Evolutionary conservation across 2,113 vertebrate genomes (phyloP).

Genomic region (Syngnathus typhle): DNA sequence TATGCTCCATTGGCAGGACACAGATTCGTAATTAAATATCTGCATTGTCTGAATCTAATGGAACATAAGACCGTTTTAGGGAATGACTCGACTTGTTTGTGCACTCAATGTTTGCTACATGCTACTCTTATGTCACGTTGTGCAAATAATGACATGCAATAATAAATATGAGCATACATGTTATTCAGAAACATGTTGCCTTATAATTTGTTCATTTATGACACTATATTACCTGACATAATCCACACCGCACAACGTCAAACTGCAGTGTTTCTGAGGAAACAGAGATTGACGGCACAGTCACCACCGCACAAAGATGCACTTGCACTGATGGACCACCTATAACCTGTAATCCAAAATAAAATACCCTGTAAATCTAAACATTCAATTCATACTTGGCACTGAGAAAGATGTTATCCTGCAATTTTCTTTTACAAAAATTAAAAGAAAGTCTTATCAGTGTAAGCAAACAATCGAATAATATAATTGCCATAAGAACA

Average conservation of each 20-base stretch:
- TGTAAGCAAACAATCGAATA: too few relatives aligned
- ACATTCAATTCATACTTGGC: not conserved
- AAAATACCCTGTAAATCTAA: not conserved
- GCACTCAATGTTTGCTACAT: not conserved
- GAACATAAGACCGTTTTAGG: not conserved
- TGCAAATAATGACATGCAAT: too few relatives aligned
- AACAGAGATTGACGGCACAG: conserved; percentile 64
- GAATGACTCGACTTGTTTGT: not conserved
- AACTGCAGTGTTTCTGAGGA: conserved; percentile 75
- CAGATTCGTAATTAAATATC: conserved; percentile 72
- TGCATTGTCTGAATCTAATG: conserved; percentile 72
- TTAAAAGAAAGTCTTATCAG: too few relatives aligned
- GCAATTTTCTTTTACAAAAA: not conserved
- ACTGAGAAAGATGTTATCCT: not conserved
- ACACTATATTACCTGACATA: conserved; percentile 71
- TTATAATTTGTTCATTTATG: not conserved
- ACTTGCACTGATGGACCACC: conserved; percentile 71
- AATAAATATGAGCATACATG: not conserved
- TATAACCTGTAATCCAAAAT: conserved; percentile 65
- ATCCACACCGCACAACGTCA: conserved; percentile 72
- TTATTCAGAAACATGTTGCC: not conserved
- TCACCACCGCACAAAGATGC: conserved; percentile 69
- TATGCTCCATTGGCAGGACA: conserved; percentile 79
- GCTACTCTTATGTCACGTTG: not conserved
- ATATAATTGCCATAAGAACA: too few relatives aligned